Evolutionary conservation across 1,140 invertebrate species (phyloP), one percentile per base, ranked within the genome.

Genomic region (Telenomus remus): DNA sequence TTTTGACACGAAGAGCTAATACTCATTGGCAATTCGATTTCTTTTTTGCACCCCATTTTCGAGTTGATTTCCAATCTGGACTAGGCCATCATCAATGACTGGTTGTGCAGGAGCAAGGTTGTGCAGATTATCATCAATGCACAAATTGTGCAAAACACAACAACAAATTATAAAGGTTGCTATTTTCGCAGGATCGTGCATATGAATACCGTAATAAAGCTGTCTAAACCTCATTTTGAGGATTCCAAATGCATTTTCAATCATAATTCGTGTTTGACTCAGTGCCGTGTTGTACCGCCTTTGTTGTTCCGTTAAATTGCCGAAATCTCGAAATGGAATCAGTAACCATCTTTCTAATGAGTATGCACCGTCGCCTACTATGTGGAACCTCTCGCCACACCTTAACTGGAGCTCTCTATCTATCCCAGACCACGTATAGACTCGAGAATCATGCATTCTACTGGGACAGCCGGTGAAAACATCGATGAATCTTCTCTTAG

Each of bases 311-410:
- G 77, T 76, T 10, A 87, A 63, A 71, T 82, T 69, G n/a, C 81
- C 83, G 59, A 79, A 76, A 72, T 85, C 73, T 39, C 60, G 60
- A 68, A 71, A 85, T 8, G 85, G 84, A 5, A 66, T 76, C 55
- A 87, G 35, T 4, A 87, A 27, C 48, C 71, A 80, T 48, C 63
- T 44, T 42, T 55, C 37, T 35, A 84, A 27, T 0, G 81, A 79
- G 73, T 86, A 88, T 10, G 84, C 84, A 33, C 54, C 57, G 81
- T 86, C 84, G 15, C 79, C 85, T 14, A 88, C 16, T 15, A 86
- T 55, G 34, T 82, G 79, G n/a, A 37, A 66, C 6, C 16, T 35
- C 47, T n/a, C 15, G 9, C 37, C 13, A 46, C 44, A 59, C 27
- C 63, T 57, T 4, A 13, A 4, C 16, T 35, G 35, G 39, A 72